Percentiles rank a stretch among this genome's conserved stretches.
phyloP scores from a whole-genome alignment of 1,140 invertebrate genomes.

The Saccostrea echinata region DNA sequence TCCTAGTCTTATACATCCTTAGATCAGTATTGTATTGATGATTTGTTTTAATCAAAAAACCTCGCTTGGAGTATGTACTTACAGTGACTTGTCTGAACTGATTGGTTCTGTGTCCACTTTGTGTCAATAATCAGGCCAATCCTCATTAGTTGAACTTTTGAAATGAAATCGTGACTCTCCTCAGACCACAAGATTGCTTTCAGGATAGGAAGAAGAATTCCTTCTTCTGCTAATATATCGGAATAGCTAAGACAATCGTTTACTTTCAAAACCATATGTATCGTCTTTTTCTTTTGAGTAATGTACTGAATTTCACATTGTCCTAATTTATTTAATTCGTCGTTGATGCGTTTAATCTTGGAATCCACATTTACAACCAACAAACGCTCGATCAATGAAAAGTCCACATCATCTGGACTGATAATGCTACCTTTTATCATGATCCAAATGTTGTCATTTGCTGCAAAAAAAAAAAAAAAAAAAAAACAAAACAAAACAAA shows the following conservation, averaged over 20 bases:
- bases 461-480: not conserved
- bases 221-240: not conserved
- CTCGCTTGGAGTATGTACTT: not conserved
- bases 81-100: not conserved
- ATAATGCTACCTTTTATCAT: not conserved
- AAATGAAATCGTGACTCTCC: not conserved
- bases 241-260: not conserved
- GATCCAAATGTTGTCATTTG: constrained; percentile 12
- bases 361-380: not conserved
- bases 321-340: not conserved
- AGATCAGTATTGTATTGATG: too few relatives aligned
- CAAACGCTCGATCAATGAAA: not conserved
- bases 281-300: not conserved
- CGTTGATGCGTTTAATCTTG: not conserved
- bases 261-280: not conserved
- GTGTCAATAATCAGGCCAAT: not conserved
- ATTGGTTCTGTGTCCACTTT: not conserved
- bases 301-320: not conserved
- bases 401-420: not conserved
- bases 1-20: too few relatives aligned
- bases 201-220: not conserved
- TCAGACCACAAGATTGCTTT: not conserved
- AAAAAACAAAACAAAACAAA: not conserved
- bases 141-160: not conserved
- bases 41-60: too few relatives aligned